A percentile compares a stretch with the other conserved stretches of the same genome.
Evolutionary conservation across 2,797 vertebrate genomes (phyloP).

Genomic region (Vultur gryphus): DNA sequence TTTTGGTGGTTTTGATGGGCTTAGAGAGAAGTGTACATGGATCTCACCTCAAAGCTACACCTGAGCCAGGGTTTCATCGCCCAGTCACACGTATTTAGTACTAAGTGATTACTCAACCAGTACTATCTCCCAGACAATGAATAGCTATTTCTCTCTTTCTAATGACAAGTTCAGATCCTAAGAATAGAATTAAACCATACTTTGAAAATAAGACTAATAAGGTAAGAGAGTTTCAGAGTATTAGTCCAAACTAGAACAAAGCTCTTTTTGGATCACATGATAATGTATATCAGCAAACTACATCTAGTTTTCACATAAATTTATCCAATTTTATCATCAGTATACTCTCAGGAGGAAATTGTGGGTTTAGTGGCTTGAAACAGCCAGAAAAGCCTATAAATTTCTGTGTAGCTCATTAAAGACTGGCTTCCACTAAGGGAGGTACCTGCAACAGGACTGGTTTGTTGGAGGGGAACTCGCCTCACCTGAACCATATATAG

Average conservation of each 20-base stretch:
- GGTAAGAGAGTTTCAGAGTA: neutral
- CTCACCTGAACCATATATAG: neutral
- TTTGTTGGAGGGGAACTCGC: neutral
- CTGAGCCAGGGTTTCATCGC: neutral
- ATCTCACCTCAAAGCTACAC: neutral
- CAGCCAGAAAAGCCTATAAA: neutral
- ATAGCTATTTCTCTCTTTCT: neutral
- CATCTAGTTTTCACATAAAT: neutral
- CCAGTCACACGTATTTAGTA: neutral
- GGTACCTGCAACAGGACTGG: neutral
- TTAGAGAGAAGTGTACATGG: neutral
- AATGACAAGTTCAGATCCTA: neutral
- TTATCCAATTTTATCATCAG: neutral
- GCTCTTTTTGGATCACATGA: neutral
- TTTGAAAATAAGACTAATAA: neutral
- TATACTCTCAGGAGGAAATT: neutral
- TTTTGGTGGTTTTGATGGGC: neutral
- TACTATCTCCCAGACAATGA: neutral
- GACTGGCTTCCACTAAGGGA: neutral
- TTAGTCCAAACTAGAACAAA: neutral
- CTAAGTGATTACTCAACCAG: neutral
- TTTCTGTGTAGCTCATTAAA: neutral
- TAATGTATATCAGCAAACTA: neutral
- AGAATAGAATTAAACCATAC: neutral
- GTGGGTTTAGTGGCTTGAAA: neutral